Conservation (phyloP, 1,140 invertebrate species). For the Limonius californicus region DNA sequence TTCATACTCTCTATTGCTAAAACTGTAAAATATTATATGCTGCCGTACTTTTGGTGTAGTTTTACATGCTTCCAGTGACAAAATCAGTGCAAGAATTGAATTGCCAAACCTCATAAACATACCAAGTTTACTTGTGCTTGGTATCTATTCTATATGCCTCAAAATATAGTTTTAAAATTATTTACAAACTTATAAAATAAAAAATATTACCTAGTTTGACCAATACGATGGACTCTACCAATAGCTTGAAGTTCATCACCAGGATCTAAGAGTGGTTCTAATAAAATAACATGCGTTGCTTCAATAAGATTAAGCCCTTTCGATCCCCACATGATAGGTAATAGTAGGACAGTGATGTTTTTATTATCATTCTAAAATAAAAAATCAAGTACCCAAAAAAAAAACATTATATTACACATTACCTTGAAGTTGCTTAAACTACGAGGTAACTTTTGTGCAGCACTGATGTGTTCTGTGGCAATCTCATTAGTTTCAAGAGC, state of each 20-base stretch:
- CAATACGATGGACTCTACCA: conserved; percentile 74
- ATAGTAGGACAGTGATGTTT: conserved; percentile 60
- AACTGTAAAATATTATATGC: too few relatives aligned
- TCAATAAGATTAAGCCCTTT: conserved; percentile 80
- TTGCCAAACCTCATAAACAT: too few relatives aligned
- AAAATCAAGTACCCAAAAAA: conserved; percentile 1
- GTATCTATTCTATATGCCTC: too few relatives aligned
- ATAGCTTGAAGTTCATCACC: conserved; percentile 75
- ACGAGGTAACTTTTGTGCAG: too few relatives aligned
- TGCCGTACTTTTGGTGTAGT: too few relatives aligned
- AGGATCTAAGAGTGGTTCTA: conserved; percentile 72
- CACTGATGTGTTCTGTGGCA: too few relatives aligned
- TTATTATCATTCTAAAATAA: conserved; percentile 42
- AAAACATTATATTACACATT: conserved; percentile 10
- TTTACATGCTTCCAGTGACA: too few relatives aligned
- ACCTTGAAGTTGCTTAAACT: conserved; percentile 40
- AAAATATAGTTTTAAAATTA: too few relatives aligned
- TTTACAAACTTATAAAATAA: too few relatives aligned
- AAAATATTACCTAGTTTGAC: conserved; percentile 70
- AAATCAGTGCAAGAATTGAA: too few relatives aligned
- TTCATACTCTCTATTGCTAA: too few relatives aligned
- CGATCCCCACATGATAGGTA: conserved; percentile 64
- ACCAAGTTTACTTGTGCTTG: too few relatives aligned
- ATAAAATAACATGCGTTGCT: conserved; percentile 73
- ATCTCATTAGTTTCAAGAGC: conserved; percentile 63